phyloP scores from a whole-genome alignment of 1,140 invertebrate species.

The Meloidogyne hapla region DNA sequence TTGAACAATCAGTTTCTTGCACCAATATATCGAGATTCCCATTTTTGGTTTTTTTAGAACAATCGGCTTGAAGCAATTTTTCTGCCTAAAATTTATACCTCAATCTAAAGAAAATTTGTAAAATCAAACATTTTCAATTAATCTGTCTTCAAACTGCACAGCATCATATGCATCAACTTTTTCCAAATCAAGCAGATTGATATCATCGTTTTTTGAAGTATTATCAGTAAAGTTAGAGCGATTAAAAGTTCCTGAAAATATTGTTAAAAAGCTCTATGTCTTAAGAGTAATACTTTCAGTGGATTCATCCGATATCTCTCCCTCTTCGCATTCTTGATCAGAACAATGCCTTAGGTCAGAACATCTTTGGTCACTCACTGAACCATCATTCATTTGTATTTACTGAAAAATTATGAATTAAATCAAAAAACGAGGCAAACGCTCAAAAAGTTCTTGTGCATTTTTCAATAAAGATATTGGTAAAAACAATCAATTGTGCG shows the following conservation, averaged over 20 bases:
- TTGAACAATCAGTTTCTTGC: neutral
- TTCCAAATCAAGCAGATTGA: neutral
- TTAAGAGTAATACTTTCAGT: neutral
- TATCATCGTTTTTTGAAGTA: neutral
- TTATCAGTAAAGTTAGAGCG: neutral
- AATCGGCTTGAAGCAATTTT: neutral
- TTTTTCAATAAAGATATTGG: too few species aligned
- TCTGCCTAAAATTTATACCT: neutral
- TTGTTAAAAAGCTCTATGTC: too few species aligned
- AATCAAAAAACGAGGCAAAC: too few species aligned
- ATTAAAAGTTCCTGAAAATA: neutral
- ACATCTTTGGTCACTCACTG: neutral
- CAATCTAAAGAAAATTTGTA: too few species aligned
- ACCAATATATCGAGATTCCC: neutral
- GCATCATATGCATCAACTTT: neutral
- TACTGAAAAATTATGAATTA: too few species aligned
- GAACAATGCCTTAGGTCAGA: neutral
- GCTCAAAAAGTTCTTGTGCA: too few species aligned
- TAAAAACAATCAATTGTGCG: too few species aligned
- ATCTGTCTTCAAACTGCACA: neutral
- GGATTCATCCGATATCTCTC: neutral
- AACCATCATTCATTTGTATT: neutral
- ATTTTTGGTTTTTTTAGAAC: neutral
- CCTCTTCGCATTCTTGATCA: neutral
- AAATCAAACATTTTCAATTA: neutral